Conservation (phyloP, 2,797 vertebrate genomes). For the Hyperoplus immaculatus region DNA sequence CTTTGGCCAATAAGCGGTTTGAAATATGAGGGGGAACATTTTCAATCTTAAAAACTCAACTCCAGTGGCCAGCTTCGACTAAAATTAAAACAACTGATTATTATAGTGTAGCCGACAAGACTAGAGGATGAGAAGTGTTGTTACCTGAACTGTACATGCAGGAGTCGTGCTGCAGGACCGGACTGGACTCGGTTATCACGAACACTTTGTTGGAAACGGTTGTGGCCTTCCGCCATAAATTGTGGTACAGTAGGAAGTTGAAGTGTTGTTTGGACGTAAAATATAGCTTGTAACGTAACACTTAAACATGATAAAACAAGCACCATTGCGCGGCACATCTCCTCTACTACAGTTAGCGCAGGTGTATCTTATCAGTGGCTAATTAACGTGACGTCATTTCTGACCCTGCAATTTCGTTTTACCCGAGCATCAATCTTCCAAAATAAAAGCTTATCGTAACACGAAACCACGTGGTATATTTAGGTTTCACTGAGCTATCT, state of each 20-base stretch:
- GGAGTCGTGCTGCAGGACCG: too few species aligned
- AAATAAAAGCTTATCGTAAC: constrained; percentile 40
- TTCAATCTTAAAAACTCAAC: neutral
- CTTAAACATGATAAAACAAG: too few species aligned
- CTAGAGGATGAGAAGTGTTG: too few species aligned
- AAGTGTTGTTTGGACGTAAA: neutral
- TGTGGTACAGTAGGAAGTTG: neutral
- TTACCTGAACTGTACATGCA: too few species aligned
- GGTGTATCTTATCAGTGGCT: constrained; percentile 21
- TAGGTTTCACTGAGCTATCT: neutral
- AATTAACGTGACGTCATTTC: constrained; percentile 15
- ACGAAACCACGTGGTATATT: neutral
- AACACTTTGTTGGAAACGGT: neutral
- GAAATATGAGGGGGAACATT: neutral
- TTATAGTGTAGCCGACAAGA: neutral
- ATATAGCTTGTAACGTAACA: neutral
- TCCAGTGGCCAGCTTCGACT: neutral
- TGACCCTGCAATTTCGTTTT: neutral
- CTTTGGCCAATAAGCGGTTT: neutral
- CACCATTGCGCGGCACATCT: too few species aligned
- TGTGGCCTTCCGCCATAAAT: neutral
- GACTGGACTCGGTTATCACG: neutral
- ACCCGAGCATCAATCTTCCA: neutral
- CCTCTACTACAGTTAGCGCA: neutral
- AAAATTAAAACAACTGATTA: neutral